Conservation (phyloP, 2,888 invertebrate species). For the Drepanosiphum platanoidis region DNA sequence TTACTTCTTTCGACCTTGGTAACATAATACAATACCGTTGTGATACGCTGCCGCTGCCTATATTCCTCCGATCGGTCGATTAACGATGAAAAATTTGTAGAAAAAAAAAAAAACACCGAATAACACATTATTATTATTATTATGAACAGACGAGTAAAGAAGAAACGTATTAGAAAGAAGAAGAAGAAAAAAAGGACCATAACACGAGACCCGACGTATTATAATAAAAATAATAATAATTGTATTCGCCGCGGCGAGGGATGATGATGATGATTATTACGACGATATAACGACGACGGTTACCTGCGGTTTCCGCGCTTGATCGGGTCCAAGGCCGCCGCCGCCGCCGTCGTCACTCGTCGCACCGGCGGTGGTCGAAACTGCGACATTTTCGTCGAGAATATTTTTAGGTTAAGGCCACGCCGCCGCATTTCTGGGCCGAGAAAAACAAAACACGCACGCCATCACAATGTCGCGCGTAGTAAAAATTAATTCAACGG, state of each 20-base stretch:
- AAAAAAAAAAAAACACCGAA: background rate
- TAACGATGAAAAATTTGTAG: constrained; percentile 4
- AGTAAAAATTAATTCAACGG: background rate
- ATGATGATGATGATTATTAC: background rate
- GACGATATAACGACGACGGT: background rate
- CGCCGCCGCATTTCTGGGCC: too few species aligned
- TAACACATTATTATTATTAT: background rate
- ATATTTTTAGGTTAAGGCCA: background rate
- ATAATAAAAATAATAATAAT: too few species aligned
- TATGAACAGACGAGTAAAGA: background rate
- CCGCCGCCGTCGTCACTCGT: too few species aligned
- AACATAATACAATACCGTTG: constrained; percentile 43
- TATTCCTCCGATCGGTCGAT: constrained; percentile 19
- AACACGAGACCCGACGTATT: too few species aligned
- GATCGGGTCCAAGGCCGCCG: background rate
- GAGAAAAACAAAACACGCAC: too few species aligned
- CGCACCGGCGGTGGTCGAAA: background rate
- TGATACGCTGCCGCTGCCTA: constrained; percentile 22
- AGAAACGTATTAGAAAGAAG: background rate
- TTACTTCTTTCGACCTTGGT: constrained; percentile 14
- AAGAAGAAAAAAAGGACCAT: background rate
- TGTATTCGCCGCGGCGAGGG: background rate
- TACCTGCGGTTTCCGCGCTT: background rate
- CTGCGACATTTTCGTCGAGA: background rate
- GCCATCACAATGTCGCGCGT: background rate